Evolutionary conservation across 2,888 invertebrate species (phyloP), one percentile per base, ranked within the genome.

Genomic region (Himalopsyche japonica): DNA sequence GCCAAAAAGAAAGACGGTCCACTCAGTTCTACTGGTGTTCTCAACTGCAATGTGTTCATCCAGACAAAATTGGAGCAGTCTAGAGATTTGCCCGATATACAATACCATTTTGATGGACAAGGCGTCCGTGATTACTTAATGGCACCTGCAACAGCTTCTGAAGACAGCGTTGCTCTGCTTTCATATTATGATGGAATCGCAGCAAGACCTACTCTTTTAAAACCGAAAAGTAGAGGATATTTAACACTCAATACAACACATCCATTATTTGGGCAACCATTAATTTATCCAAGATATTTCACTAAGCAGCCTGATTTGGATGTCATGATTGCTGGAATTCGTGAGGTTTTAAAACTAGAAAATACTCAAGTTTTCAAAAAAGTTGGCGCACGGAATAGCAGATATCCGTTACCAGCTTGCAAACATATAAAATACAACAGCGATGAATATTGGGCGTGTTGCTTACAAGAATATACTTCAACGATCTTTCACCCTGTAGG

Each of bases 401-500:
- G 92, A 81, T 90, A 91, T 12, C 94, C 93, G 0, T 89, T 95
- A n/a, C 92, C 93, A 34, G 93, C 93, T 43, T 95, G 95, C 89
- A 89, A 89, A 7, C 89, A 90, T 0, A 91, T 92, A 84, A 88
- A 89, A 48, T 95, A 95, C 90, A 95, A 94, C 64, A 92, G 93
- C 0, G 93, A 95, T 87, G 93, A 93, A 6, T 96, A 96, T 89
- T 95, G 95, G 92, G 91, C 90, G 7, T 96, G 96, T 88, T 88
- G 95, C 4, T 90, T 93, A 0, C 93, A 91, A 86, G 92, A 94
- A 70, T 95, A 95, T 88, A 96, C 96, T 0, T 90, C 93, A 0
- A 96, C 95, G 0, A 94, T 96, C 84, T 95, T 91, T 88, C 95
- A 95, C 90, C 95, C 94, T 0, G 93, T 93, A 24, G 94, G 95